Evolutionary conservation across 2,888 invertebrate species (phyloP).

Genomic region (Dascillus cervinus): DNA sequence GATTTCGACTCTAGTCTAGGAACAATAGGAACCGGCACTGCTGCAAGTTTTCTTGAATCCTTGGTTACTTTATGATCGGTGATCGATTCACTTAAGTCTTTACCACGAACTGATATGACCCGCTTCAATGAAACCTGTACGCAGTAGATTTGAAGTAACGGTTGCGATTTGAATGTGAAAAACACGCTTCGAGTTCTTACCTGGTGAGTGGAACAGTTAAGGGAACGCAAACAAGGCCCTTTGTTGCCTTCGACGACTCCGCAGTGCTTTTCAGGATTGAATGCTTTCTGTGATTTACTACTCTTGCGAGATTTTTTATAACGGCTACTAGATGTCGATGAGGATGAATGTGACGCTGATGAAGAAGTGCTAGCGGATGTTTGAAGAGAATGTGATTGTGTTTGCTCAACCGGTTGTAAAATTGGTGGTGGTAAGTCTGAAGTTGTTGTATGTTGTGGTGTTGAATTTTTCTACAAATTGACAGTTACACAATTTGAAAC

Average conservation of each 20-base stretch:
- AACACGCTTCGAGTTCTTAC: conserved; percentile 19
- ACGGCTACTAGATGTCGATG: too few species aligned
- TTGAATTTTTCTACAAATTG: conserved; percentile 3
- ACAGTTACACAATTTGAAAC: background rate
- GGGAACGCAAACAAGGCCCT: conserved; percentile 70
- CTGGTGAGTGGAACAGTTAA: conserved; percentile 50
- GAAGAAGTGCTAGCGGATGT: too few species aligned
- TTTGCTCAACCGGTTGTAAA: conserved; percentile 19
- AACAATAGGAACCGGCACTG: background rate
- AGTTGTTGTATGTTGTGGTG: conserved; percentile 7
- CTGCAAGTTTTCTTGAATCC: conserved; percentile 11
- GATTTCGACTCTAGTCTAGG: background rate
- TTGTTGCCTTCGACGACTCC: conserved; percentile 65
- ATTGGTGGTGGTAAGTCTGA: conserved; percentile 15
- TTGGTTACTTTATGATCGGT: conserved; percentile 31
- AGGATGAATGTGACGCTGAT: too few species aligned
- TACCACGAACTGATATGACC: conserved; percentile 31
- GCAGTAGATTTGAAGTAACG: too few species aligned
- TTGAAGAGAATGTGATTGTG: too few species aligned
- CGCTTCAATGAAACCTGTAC: conserved; percentile 32
- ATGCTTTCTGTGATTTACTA: too few species aligned
- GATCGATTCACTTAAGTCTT: conserved; percentile 32
- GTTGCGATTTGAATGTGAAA: too few species aligned
- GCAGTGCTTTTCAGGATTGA: conserved; percentile 77
- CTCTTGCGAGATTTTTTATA: too few species aligned